phyloP scores from a whole-genome alignment of 2,113 vertebrate species.

The Oceanites oceanicus region DNA sequence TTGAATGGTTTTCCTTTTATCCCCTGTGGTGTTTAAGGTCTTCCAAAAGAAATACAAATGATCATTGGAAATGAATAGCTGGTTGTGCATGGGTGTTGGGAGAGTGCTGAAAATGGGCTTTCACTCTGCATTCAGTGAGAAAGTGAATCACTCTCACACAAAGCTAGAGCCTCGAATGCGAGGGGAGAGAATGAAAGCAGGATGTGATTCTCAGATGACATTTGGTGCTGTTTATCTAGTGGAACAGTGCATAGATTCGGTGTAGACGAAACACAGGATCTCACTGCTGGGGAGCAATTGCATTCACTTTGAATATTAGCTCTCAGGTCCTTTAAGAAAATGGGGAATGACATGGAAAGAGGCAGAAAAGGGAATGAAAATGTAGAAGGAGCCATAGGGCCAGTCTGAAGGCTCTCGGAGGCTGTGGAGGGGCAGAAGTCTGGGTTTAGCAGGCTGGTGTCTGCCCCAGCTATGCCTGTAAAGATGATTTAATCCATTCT shows the following conservation, averaged over 20 bases:
- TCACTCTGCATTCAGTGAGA: conserved; percentile 46
- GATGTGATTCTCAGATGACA: conserved; percentile 62
- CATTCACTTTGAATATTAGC: conserved; percentile 52
- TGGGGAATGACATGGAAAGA: background rate
- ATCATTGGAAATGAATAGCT: conserved; percentile 62
- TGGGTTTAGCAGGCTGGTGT: background rate
- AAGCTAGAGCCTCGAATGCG: conserved; percentile 23
- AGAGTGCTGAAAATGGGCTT: conserved; percentile 61
- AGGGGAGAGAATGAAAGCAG: conserved; percentile 59
- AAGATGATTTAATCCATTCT: background rate
- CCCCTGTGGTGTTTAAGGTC: conserved; percentile 32
- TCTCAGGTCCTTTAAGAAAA: conserved; percentile 26
- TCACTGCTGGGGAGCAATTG: conserved; percentile 3
- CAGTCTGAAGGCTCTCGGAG: background rate
- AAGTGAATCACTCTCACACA: conserved; percentile 59
- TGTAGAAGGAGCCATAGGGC: background rate
- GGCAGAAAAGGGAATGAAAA: background rate
- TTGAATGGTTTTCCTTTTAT: conserved; percentile 51
- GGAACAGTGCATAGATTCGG: background rate
- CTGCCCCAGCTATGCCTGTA: background rate
- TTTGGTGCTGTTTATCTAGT: conserved; percentile 62
- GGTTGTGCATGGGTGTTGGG: conserved; percentile 51
- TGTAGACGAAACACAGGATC: conserved; percentile 25
- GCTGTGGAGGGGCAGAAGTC: background rate
- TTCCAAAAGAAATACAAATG: conserved; percentile 69